These are phyloP conservation scores for Paradoxurus hermaphroditus DNA, from an alignment of 2,113 vertebrate genomes.

Conservation along the genomic window DNA sequence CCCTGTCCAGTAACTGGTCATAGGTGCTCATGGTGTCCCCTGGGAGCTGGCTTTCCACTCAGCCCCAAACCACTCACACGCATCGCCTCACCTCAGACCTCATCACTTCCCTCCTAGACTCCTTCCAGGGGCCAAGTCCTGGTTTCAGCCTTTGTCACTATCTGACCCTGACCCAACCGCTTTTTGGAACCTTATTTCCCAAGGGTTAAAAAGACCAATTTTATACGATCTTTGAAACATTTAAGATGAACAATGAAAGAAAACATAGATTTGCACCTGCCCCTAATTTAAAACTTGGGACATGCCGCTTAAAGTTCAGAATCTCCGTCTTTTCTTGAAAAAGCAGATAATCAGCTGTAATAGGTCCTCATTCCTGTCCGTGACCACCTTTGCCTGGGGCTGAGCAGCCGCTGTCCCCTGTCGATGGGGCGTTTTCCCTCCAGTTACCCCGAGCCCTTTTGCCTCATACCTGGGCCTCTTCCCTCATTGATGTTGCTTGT, in stretches of 20 bases:
- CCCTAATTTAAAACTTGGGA: neutral
- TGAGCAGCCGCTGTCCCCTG: neutral
- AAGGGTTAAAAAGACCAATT: neutral
- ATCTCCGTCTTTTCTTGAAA: neutral
- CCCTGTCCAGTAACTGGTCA: too few species aligned
- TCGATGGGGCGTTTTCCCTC: rapidly evolving
- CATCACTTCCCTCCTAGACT: neutral
- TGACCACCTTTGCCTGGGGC: neutral
- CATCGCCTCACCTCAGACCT: neutral
- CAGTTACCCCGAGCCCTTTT: rapidly evolving
- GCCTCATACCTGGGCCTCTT: neutral
- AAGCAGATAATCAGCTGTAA: neutral
- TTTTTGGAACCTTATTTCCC: neutral
- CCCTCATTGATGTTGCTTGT: too few species aligned
- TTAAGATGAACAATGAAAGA: neutral
- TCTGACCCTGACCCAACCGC: neutral
- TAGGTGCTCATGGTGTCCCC: neutral
- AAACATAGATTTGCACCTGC: neutral
- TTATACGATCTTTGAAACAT: neutral
- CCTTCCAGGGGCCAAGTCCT: too few species aligned
- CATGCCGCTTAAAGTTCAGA: neutral
- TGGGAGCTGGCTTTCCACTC: neutral
- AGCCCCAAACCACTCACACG: neutral
- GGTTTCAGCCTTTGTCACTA: neutral
- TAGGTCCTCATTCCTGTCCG: neutral